These are phyloP conservation scores for Araneus ventricosus DNA, from an alignment of 1,140 invertebrate genomes.

Conservation along the genomic window DNA sequence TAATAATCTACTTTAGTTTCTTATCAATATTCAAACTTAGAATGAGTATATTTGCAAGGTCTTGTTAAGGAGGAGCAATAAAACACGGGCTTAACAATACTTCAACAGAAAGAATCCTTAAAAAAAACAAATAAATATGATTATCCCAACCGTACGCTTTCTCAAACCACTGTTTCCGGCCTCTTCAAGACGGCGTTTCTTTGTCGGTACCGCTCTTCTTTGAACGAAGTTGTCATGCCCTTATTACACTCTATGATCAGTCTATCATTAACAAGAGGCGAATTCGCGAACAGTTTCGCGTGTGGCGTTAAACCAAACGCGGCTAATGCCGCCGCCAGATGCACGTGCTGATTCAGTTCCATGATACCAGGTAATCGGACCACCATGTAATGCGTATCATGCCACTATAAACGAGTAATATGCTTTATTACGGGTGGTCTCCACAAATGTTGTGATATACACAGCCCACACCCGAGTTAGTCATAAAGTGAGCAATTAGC, in stretches of 20 bases:
- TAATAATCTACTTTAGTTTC: background rate
- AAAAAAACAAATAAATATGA: background rate
- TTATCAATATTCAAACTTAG: background rate
- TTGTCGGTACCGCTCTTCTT: background rate
- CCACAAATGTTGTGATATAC: background rate
- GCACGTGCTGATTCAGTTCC: background rate
- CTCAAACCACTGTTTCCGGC: background rate
- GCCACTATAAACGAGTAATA: background rate
- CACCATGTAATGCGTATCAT: background rate
- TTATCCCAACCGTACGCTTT: background rate
- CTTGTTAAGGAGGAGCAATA: background rate
- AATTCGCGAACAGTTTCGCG: slow-evolving; percentile 8
- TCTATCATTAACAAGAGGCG: slow-evolving; percentile 26
- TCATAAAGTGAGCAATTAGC: background rate
- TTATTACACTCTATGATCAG: slow-evolving; percentile 2
- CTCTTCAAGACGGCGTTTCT: background rate
- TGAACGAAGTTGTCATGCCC: background rate
- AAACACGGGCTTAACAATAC: too few species aligned
- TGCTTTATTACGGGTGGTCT: background rate
- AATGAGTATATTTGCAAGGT: background rate
- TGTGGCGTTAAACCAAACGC: background rate
- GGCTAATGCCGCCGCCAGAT: background rate
- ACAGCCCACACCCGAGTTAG: background rate
- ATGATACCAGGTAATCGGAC: background rate
- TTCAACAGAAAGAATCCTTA: too few species aligned